Base-by-base conservation (phyloP, 2,113 vertebrate species). In the Lampris megalopsis region DNA sequence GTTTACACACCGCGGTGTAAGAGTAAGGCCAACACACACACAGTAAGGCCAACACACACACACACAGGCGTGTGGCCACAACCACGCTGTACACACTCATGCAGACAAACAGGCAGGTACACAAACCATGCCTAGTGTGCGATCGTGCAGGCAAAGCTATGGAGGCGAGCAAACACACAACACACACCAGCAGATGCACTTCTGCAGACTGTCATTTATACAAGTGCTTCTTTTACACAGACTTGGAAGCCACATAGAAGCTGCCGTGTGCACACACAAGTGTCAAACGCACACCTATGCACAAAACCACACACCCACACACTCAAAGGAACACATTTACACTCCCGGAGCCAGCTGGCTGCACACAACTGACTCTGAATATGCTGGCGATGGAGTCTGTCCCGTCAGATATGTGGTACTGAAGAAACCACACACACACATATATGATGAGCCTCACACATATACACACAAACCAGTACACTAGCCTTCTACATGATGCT, bases 1-100 rank as follows among this genome's bases (percentile, higher is more conserved):
- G 36, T 73, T 83, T 75, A 67, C 9, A 68, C 53, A 65, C 53
- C 11, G 50, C 68, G 68, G 63, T n/a, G 49, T 58, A 10, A 65
- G 70, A 65, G 24, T 36, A 41, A 40, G 7, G 50, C 43, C 43
- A 60, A 35, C 42, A 60, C 43, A 58, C 45, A 40, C 67, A 53
- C 60, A 48, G 13, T 7, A 7, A 53, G 9, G 13, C 52, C 9
- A 11, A 53, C 42, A 66, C 57, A 38, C 35, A 38, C 36, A 59
- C 24, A 9, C 3, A 8, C 49, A 9, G 5, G 8, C 0, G 7
- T 13, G 42, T 13, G 40, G 56, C 37, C 9, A 36, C 2, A 3
- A 35, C 24, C 73, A 49, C 47, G 35, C 35, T 24, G 24, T 24
- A 48, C 47, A 6, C 47, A 38, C 9, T 53, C 10, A 56, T 11